Conservation (phyloP, 1,140 invertebrate genomes). For the Plutomurus gul region DNA sequence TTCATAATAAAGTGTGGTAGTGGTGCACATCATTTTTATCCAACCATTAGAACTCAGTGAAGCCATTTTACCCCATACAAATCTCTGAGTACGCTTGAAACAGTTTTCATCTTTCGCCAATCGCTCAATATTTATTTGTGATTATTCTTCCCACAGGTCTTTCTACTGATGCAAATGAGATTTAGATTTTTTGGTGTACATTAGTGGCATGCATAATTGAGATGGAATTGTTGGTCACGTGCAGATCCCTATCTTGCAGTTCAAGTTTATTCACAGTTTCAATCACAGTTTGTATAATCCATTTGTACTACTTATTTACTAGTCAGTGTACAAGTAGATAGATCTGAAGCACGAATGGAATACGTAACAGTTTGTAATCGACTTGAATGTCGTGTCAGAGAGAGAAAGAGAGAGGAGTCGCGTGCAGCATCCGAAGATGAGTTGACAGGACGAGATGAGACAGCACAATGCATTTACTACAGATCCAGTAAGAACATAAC, state of each 20-base stretch:
- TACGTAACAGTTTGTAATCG: not conserved
- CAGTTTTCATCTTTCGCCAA: no score
- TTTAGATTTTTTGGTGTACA: not conserved
- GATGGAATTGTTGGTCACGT: constrained; percentile 10
- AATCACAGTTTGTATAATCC: not conserved
- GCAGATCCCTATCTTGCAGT: constrained; percentile 6
- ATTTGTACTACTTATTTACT: no score
- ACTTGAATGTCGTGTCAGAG: not conserved
- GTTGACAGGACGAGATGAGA: constrained; percentile 14
- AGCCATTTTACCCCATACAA: no score
- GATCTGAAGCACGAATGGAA: no score
- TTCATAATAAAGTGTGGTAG: no score
- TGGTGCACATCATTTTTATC: no score
- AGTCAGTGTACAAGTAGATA: no score
- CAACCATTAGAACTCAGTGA: no score
- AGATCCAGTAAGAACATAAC: not conserved
- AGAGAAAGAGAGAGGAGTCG: no score
- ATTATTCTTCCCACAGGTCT: no score
- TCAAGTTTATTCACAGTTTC: not conserved
- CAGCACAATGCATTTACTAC: constrained; percentile 1
- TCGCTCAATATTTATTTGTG: no score
- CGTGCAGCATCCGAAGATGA: not conserved
- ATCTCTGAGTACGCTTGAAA: no score
- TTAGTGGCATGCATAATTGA: constrained; percentile 36
- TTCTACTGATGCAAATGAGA: not conserved